These are phyloP conservation scores for Apostichopus californicus DNA, from an alignment of 35 echinoderm and acorn worm genomes.

Conservation along the genomic window DNA sequence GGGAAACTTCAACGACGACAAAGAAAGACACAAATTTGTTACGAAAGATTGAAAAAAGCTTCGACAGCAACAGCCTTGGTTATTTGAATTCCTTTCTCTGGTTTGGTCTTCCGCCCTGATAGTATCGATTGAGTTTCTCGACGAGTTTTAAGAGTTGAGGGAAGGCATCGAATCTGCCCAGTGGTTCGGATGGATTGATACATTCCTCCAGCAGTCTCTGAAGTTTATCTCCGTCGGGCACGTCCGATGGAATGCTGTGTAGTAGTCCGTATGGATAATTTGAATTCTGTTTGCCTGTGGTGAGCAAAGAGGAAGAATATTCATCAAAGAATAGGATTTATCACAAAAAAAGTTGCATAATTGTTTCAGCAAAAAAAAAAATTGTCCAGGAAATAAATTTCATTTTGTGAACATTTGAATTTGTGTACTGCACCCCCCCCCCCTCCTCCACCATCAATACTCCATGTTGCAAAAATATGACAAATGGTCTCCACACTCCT, in stretches of 20 bases:
- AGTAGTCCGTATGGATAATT: constrained; percentile 64
- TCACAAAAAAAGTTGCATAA: neutral
- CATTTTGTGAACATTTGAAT: neutral
- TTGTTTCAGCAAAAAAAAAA: no score
- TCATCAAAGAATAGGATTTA: no score
- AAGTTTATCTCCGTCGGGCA: constrained; percentile 60
- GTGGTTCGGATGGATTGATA: constrained; percentile 56
- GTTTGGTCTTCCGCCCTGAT: constrained; percentile 6
- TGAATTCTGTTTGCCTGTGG: constrained; percentile 39
- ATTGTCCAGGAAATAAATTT: neutral
- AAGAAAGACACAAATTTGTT: no score
- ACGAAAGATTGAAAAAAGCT: no score
- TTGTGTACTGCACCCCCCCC: neutral
- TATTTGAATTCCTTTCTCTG: neutral
- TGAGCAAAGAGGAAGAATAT: no score
- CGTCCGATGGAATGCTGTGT: constrained; percentile 65
- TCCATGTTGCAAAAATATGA: neutral
- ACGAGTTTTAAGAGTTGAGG: constrained; percentile 64
- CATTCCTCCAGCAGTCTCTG: constrained; percentile 65
- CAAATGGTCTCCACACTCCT: no score
- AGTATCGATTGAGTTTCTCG: constrained; percentile 52
- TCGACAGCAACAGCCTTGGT: no score
- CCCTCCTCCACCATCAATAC: neutral
- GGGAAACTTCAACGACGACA: no score
- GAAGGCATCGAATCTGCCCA: constrained; percentile 70